Evolutionary conservation across 2,888 invertebrate species (phyloP), one percentile per base, ranked within the genome.

Genomic region (Ypsolopha sequella): DNA sequence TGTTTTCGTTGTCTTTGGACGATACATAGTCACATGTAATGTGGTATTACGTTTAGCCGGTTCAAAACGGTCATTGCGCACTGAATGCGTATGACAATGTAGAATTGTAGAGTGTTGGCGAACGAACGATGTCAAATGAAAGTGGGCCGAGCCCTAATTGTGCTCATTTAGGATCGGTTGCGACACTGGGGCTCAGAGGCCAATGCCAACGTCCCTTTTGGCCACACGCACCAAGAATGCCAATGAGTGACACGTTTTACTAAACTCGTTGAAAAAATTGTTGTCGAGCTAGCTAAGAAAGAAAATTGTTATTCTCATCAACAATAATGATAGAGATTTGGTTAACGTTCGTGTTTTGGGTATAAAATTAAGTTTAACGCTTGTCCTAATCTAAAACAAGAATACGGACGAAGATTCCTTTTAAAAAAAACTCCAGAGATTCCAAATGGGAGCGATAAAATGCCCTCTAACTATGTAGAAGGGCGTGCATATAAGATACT

Each of bases 61-160:
- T 24, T 24, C 24, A 24, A 24, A 24, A 24, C 2, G 24, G 24
- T 24, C 24, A 4, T 24, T 24, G 24, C 24, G 24, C 24, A 24
- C 24, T 4, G 24, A 24, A 24, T 3, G 24, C 4, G 24, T 24
- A 24, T 24, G 4, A 24, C 4, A 4, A 24, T 24, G 24, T 24
- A 24, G 43, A 14, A n/a, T 39, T 24, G 24, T 24, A 24, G 43
- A 14, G 33, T 39, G 49, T 49, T 33, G 41, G 41, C 39, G 60
- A 65, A 66, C 65, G 70, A 71, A 67, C 64, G 61, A 66, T 68
- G 76, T 77, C 80, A 81, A 81, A 81, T 81, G n/a, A 81, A 76
- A 75, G 70, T 63, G 67, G 68, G 64, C 64, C 66, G 64, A 63
- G 62, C 62, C 66, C 69, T 80, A 81, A 81, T 81, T 81, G 76